phyloP scores from a whole-genome alignment of 2,113 vertebrate genomes.

The Oceanites oceanicus region DNA sequence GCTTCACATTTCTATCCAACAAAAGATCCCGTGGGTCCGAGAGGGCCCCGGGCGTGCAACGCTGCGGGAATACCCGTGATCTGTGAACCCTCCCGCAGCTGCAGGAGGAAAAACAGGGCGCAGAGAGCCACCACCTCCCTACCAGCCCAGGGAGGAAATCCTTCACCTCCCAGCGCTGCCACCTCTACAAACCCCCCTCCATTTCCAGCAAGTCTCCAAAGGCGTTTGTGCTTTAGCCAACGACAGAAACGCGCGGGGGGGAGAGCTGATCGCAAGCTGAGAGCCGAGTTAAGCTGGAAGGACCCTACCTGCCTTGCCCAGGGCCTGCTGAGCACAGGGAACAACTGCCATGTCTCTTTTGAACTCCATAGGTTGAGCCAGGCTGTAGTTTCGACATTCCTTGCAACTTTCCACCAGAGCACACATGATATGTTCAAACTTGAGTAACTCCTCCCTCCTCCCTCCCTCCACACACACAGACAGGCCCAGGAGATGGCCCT shows the following conservation, averaged over 20 bases:
- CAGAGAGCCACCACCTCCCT: neutral
- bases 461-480: neutral
- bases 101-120: accelerated
- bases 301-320: slow-evolving; percentile 35
- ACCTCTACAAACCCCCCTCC: neutral
- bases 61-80: accelerated
- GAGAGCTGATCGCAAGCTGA: accelerated
- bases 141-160: neutral
- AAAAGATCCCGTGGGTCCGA: accelerated
- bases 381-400: slow-evolving; percentile 58
- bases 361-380: slow-evolving; percentile 1
- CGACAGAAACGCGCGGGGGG: accelerated
- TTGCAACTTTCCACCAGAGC: slow-evolving; percentile 45
- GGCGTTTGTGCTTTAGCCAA: neutral
- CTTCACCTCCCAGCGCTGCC: neutral
- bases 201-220: neutral
- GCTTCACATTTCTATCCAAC: neutral
- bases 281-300: neutral
- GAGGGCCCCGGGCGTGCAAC: neutral
- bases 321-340: neutral
- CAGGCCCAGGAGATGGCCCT: slow-evolving; percentile 62
- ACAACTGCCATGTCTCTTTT: neutral
- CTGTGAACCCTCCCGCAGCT: neutral
- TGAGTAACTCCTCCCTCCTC: slow-evolving; percentile 56
- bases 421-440: slow-evolving; percentile 56